Conservation (phyloP, 2,113 vertebrate genomes). For the Dermatemys mawii region DNA sequence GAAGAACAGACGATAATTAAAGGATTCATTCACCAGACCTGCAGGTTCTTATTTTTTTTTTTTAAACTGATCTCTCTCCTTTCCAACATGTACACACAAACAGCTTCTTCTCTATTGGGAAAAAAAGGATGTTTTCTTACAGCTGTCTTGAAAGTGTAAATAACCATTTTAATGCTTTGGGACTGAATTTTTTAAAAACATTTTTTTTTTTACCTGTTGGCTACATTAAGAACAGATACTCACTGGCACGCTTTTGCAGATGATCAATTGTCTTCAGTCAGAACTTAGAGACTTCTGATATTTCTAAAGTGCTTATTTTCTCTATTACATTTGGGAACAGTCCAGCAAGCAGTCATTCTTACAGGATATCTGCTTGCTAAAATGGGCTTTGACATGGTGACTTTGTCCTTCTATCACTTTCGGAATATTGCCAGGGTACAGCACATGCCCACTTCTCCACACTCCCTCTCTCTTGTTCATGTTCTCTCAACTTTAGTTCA, state of each 20-base stretch:
- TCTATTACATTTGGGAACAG: not conserved
- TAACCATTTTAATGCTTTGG: not conserved
- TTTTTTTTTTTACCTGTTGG: not conserved
- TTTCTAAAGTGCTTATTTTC: not conserved
- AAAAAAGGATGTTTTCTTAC: not conserved
- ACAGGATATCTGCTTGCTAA: not conserved
- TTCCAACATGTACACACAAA: not conserved
- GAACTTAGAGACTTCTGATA: not conserved
- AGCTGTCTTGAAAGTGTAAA: not conserved
- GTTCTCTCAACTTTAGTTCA: not conserved
- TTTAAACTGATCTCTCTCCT: not conserved
- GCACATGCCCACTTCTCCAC: not conserved
- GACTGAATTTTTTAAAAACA: not conserved
- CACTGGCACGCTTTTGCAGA: not conserved
- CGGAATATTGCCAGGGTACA: not conserved
- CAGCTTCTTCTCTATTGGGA: not conserved
- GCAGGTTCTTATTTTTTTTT: not conserved
- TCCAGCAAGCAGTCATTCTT: not conserved
- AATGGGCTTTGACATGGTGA: accelerated
- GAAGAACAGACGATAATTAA: not conserved
- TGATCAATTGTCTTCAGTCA: not conserved
- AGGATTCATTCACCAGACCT: not conserved
- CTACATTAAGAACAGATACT: not conserved
- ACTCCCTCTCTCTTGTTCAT: not conserved
- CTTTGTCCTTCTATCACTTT: not conserved